These are phyloP conservation scores for Eristalis pertinax DNA, from an alignment of 2,888 invertebrate genomes.

Conservation along the genomic window DNA sequence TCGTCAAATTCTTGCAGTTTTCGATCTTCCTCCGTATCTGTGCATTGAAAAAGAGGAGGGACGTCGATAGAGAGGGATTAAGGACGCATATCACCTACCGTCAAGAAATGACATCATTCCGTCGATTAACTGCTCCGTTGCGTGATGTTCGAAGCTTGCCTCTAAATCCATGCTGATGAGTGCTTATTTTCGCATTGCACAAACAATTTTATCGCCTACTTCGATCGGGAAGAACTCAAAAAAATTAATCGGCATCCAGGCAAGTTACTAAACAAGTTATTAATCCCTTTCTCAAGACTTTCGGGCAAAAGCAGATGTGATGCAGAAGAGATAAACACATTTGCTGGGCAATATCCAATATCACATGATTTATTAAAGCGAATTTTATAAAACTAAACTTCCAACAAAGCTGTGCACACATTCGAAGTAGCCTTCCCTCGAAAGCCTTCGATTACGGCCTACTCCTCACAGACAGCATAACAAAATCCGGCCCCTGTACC, in stretches of 20 bases:
- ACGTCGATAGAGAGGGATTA: not conserved
- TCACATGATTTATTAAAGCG: slow-evolving; percentile 28
- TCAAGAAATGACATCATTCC: slow-evolving; percentile 75
- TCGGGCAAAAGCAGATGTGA: too few relatives aligned
- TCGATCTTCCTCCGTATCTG: slow-evolving; percentile 25
- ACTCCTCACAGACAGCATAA: slow-evolving; percentile 77
- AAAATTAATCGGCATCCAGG: not conserved
- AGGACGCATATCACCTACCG: slow-evolving; percentile 63
- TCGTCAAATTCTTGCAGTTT: slow-evolving; percentile 23
- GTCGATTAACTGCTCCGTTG: slow-evolving; percentile 74
- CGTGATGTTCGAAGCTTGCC: slow-evolving; percentile 51
- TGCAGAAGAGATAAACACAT: not conserved
- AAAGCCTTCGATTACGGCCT: not conserved
- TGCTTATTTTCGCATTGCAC: not conserved
- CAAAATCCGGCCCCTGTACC: slow-evolving; percentile 81
- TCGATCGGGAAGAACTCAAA: not conserved
- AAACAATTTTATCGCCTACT: slow-evolving; percentile 36
- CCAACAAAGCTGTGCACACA: not conserved
- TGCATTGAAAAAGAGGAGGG: not conserved
- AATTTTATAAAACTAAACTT: not conserved
- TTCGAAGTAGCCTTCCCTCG: too few relatives aligned
- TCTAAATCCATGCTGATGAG: slow-evolving; percentile 32
- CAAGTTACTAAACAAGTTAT: not conserved
- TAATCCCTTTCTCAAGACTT: not conserved
- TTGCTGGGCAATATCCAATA: not conserved